Evolutionary conservation across 2,888 invertebrate species (phyloP), one percentile per base, ranked within the genome.

Genomic region (Agrotis ipsilon): DNA sequence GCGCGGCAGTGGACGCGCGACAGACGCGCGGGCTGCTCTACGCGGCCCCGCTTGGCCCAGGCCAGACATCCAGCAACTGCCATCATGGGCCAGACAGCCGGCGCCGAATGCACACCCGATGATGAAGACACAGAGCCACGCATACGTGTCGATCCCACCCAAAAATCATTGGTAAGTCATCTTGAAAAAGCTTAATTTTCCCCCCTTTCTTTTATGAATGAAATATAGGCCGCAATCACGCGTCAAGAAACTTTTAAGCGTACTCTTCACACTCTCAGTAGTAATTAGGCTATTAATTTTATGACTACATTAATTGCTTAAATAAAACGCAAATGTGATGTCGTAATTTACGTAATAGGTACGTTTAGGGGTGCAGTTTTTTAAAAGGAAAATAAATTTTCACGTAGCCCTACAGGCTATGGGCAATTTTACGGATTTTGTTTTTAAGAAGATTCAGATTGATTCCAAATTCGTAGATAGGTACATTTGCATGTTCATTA

Each of bases 81-180:
- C 78, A 93, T 90, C 90, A 97, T 97, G 97, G 97, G 96, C 86
- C 96, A 96, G 87, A 92, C 93, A 63, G 87, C 96, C 88, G 96
- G 96, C 89, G 94, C 95, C 85, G 96, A 96, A 88, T 95, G 96
- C 88, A 94, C 96, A 77, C 96, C 95, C 1, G 96, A 96, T 77
- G 94, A 96, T 63, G 96, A 96, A 70, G 96, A 96, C 71, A 68
- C 77, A 45, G 96, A 96, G 83, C 96, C 96, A 64, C 96, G 96
- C 87, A 96, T 96, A 82, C 94, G 93, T 68, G 93, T 93, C 72
- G 95, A 96, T 79, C 95, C 96, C 46, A 94, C 96, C 2, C 96
- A 96, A 81, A 92, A 91, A 75, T 97, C 96, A 69, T 87, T 97
- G 94, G 97, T 97, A 86, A 96, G 96, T 90, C 48, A 81, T 71